These are phyloP conservation scores for Vulpes vulpes DNA, from an alignment of 2,113 vertebrate species.

Conservation along the genomic window DNA sequence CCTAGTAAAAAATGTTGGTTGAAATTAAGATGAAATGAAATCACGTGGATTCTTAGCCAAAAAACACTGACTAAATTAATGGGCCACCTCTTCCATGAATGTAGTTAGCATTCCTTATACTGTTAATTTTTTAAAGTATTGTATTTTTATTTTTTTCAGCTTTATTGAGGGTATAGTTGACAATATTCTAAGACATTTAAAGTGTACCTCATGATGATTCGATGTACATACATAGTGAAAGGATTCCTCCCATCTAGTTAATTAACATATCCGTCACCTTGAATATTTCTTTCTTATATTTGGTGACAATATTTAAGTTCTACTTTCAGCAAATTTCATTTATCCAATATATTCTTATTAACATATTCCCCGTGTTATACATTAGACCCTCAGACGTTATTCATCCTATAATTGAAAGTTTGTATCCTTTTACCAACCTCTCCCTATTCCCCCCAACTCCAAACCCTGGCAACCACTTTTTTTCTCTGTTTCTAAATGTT, in stretches of 20 bases:
- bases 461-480: background rate
- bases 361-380: background rate
- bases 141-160: background rate
- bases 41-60: background rate
- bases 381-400: background rate
- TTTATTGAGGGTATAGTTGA: background rate
- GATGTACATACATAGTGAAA: background rate
- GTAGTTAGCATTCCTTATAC: slow-evolving; percentile 4
- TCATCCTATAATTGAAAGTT: background rate
- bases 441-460: background rate
- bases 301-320: background rate
- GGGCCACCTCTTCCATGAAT: background rate
- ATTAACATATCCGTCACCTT: background rate
- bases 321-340: background rate
- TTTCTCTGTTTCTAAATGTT: background rate
- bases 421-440: background rate
- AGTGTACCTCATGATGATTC: background rate
- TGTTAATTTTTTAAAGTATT: slow-evolving; percentile 1
- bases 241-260: background rate
- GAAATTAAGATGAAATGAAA: slow-evolving; percentile 58
- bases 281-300: background rate
- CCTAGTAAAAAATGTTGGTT: background rate
- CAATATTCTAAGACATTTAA: slow-evolving; percentile 6
- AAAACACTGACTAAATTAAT: background rate
- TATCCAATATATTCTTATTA: background rate